Base-by-base conservation (phyloP, 2,113 vertebrate genomes). In the Empidonax traillii region DNA sequence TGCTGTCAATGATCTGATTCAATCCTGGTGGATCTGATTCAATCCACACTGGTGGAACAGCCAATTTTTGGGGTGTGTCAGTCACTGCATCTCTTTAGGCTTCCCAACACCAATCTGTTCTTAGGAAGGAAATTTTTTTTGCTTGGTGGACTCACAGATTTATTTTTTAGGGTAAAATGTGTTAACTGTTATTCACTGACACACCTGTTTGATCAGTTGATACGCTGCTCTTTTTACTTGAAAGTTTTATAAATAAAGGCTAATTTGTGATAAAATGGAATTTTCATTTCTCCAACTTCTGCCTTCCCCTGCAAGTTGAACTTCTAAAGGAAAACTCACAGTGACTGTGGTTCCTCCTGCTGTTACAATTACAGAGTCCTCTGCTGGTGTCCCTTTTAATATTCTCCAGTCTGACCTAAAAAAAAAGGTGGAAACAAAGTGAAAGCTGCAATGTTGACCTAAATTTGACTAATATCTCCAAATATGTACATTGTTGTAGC, bases 391-490 rank as follows among this genome's bases (percentile, higher is more conserved):
- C 88, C 95, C 83, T 85, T 71, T 53, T 33, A 37, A 28, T 31
- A 39, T 58, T 49, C 85, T 82, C 65, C 39, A 85, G 66, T 43
- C 88, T 87, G 93, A 75, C 89, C 66, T 85, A 53, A 52, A 87
- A 78, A 87, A 12, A 87, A 12, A 80, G 39, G 88, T 92, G 92
- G 74, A 81, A 93, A 81, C 47, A 46, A 88, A 94, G 80, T 33
- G 31, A 68, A 93, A 93, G 72, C 81, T 83, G 61, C 73, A 30
- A 33, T 25, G 87, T 94, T 94, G 97, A 96, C 92, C 92, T 96
- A 88, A 96, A 97, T 97, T 96, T 94, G 94, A 96, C 97, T 96
- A 96, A 91, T 97, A 92, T 97, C 90, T 96, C 97, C 97, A 97
- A 92, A 97, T 96, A 91, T 98, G 97, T 97, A 97, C 90, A 97